Evolutionary conservation across 2,113 vertebrate species (phyloP).

Genomic region (Lepidothrix coronata): DNA sequence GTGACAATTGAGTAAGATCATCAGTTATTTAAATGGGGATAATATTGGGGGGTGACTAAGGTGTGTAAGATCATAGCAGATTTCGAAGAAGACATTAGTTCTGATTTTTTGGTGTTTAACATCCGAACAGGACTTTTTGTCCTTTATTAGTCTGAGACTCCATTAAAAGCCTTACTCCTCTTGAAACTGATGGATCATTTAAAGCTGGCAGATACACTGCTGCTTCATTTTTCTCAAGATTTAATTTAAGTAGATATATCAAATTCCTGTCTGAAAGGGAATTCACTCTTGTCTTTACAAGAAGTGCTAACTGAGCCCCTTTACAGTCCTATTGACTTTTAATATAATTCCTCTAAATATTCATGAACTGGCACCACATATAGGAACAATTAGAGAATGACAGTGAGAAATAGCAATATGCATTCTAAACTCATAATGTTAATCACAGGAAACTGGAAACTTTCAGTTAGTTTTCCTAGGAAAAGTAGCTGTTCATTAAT

Average conservation of each 20-base stretch:
- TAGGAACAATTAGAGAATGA: neutral
- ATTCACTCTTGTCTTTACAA: neutral
- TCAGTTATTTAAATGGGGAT: neutral
- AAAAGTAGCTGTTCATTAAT: neutral
- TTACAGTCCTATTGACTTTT: neutral
- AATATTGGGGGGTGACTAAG: neutral
- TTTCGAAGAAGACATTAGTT: neutral
- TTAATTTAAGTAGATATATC: neutral
- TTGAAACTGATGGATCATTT: neutral
- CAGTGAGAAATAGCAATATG: neutral
- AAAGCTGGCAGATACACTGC: neutral
- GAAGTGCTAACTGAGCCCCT: neutral
- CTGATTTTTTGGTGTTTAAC: neutral
- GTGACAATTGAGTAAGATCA: conserved; percentile 64
- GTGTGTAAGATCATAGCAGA: neutral
- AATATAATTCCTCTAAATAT: conserved; percentile 1
- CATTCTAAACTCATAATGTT: neutral
- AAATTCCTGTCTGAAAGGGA: neutral
- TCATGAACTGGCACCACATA: neutral
- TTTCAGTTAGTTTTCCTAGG: neutral
- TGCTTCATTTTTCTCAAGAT: neutral
- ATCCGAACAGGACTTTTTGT: neutral
- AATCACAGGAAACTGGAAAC: neutral
- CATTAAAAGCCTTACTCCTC: neutral
- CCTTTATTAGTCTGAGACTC: neutral